Base-by-base conservation (phyloP, 2,797 vertebrate genomes). In the Synanceia verrucosa region DNA sequence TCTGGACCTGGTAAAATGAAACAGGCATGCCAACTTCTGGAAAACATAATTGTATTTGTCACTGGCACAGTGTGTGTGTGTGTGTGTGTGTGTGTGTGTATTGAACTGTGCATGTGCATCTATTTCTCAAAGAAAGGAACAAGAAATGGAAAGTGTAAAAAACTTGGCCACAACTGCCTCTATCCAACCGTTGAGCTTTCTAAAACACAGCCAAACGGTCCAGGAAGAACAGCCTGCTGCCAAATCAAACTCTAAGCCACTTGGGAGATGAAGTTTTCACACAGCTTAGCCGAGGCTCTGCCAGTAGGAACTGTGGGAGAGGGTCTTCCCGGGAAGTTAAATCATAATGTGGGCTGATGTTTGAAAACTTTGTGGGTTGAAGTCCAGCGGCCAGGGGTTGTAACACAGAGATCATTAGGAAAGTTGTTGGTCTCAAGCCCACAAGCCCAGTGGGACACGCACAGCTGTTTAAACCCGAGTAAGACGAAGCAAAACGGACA, bases 1-100 rank as follows among this genome's bases (percentile, higher is more conserved):
- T 76, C 97, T 95, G 83, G 97, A 96, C 98, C 98, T 97, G 81
- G 50, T 8, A 21, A 67, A 21, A 73, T 9, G 3, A 63, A 70
- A 69, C 9, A 71, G 64, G 43, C 63, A 57, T 21, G 18, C 7
- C 21, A 67, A 18, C 31, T 37, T 70, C 4, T 16, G 23, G 26
- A 21, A 64, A 48, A 24, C 16, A 16, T 19, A 16, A 14, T 4
- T 60, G 24, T 16, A 26, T 6, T 5, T n/a, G 29, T 63, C 18
- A 29, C 2, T 18, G 18, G 6, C 0, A n/a, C 23, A 31, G 9
- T 21, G 3, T 12, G 24, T 43, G 16, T 37, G 47, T 12, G 13
- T 41, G 53, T 46, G 28, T 9, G 11, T 24, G 47, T 57, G 29
- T 41, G 24, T 21, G 46, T 50, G 23, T 43, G n/a, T n/a, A n/a